Evolutionary conservation across 1,140 invertebrate species (phyloP).

Genomic region (Eulimnadia texana): DNA sequence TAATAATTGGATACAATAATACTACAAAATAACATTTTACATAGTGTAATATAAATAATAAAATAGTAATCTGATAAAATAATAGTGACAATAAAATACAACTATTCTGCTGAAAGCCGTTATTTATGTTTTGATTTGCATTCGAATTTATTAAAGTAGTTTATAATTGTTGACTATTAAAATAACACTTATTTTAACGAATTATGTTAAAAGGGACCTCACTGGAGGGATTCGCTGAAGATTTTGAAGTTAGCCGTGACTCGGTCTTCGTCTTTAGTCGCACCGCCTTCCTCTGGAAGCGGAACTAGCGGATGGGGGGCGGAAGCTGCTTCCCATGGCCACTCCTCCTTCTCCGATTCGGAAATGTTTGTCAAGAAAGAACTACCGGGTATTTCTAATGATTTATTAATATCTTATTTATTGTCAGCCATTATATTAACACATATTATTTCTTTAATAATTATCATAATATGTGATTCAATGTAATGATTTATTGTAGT

Average conservation of each 20-base stretch:
- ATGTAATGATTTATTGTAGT: too few relatives aligned
- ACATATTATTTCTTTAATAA: too few relatives aligned
- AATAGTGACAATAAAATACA: too few relatives aligned
- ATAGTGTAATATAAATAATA: too few relatives aligned
- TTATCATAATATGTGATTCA: too few relatives aligned
- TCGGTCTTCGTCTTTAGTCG: slow-evolving; percentile 58
- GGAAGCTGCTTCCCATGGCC: slow-evolving; percentile 25
- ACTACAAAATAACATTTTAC: too few relatives aligned
- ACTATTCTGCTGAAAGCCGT: too few relatives aligned
- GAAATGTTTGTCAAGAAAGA: slow-evolving; percentile 65
- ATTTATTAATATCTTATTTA: not conserved
- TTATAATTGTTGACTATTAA: too few relatives aligned
- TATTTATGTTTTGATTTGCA: too few relatives aligned
- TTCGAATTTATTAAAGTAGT: too few relatives aligned
- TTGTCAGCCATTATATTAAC: not conserved
- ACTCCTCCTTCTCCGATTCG: slow-evolving; percentile 48
- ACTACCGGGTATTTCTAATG: slow-evolving; percentile 49
- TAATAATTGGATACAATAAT: too few relatives aligned
- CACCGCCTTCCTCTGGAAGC: slow-evolving; percentile 30
- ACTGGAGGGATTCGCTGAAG: slow-evolving; percentile 92
- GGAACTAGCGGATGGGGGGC: slow-evolving; percentile 19
- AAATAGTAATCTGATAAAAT: too few relatives aligned
- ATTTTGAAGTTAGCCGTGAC: slow-evolving; percentile 93
- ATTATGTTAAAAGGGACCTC: slow-evolving; percentile 43
- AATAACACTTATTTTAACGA: slow-evolving; percentile 26